These are phyloP conservation scores for Crotalus tigris DNA, from an alignment of 2,113 vertebrate species.

Conservation along the genomic window DNA sequence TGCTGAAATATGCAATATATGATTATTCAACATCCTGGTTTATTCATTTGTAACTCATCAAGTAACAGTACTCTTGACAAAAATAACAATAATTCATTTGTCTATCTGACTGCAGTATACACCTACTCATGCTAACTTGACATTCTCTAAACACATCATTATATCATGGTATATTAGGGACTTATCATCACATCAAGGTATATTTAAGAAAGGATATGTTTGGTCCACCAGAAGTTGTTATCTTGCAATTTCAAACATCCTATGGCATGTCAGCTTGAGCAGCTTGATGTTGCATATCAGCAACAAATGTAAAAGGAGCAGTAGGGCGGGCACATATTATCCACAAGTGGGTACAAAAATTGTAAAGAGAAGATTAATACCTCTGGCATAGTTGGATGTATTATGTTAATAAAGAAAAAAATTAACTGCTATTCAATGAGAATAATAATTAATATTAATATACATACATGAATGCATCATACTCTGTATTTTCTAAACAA, in stretches of 20 bases:
- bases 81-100: background rate
- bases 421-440: background rate
- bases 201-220: background rate
- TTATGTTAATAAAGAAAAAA: background rate
- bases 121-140: background rate
- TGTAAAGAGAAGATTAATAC: background rate
- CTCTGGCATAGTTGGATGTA: background rate
- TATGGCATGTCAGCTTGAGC: background rate
- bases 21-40: background rate
- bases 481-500: background rate
- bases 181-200: background rate
- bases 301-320: background rate
- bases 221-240: background rate
- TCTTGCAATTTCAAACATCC: background rate
- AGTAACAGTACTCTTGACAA: background rate
- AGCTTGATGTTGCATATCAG: background rate
- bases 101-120: background rate
- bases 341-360: background rate
- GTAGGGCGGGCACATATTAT: background rate
- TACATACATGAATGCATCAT: background rate
- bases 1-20: background rate
- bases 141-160: background rate
- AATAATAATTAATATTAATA: background rate
- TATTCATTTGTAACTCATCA: background rate
- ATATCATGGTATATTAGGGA: background rate